Conservation (phyloP, 2,113 vertebrate species). For the Centropristis striata region DNA sequence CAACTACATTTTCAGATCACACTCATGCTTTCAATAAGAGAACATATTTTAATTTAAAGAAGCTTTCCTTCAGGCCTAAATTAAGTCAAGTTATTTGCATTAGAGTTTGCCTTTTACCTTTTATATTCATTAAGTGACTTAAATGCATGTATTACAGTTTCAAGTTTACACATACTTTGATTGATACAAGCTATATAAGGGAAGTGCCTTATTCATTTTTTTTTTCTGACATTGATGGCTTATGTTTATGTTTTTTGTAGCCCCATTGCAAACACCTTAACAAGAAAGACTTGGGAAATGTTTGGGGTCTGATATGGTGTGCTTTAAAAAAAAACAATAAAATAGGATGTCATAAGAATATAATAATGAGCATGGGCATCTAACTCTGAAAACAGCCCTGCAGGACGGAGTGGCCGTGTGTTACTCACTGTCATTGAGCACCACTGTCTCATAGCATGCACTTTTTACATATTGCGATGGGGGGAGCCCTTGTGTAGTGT, state of each 20-base stretch:
- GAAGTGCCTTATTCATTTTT: background rate
- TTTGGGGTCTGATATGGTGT: background rate
- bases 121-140: background rate
- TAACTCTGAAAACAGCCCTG: too few relatives aligned
- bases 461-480: slow-evolving; percentile 39
- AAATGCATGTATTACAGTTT: background rate
- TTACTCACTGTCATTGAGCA: background rate
- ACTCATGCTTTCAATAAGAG: background rate
- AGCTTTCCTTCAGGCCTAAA: background rate
- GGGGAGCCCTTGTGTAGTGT: slow-evolving; percentile 49
- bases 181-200: background rate
- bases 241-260: background rate
- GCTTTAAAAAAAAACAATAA: background rate
- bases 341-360: background rate
- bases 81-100: background rate
- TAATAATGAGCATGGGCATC: background rate
- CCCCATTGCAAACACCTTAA: background rate
- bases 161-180: background rate
- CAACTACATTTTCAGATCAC: background rate
- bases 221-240: background rate
- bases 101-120: background rate
- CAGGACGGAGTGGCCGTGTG: background rate
- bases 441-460: slow-evolving; percentile 12
- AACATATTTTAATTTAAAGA: background rate
- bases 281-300: too few relatives aligned